These are phyloP conservation scores for Diarsia brunnea DNA, from an alignment of 2,888 invertebrate genomes.

Conservation along the genomic window DNA sequence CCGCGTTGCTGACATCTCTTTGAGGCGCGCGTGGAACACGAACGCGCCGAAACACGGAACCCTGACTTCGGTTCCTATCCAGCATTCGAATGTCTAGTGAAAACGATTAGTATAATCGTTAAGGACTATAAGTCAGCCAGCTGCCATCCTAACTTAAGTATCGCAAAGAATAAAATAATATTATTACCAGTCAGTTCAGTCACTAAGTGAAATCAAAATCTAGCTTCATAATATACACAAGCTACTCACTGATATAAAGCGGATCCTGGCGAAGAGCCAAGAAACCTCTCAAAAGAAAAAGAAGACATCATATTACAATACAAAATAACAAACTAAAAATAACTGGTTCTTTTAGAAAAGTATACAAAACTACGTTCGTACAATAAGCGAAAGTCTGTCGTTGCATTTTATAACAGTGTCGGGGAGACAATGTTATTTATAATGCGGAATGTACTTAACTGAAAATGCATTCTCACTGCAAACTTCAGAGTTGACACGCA, in stretches of 20 bases:
- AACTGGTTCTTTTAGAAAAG: constrained; percentile 35
- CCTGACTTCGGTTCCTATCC: no score
- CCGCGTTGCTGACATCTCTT: no score
- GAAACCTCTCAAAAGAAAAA: constrained; percentile 39
- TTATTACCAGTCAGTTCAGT: constrained; percentile 15
- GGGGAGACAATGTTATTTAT: constrained; percentile 61
- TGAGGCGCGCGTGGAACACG: no score
- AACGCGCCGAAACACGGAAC: no score
- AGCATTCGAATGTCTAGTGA: background rate
- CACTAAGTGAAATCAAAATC: constrained; percentile 46
- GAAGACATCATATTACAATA: constrained; percentile 53
- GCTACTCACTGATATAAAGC: constrained; percentile 39
- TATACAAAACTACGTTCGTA: constrained; percentile 33
- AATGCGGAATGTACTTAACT: constrained; percentile 59
- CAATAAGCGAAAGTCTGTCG: constrained; percentile 48
- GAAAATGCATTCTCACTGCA: constrained; percentile 58
- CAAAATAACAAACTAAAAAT: constrained; percentile 49
- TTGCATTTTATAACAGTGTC: constrained; percentile 51
- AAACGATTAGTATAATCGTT: background rate
- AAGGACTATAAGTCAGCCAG: background rate
- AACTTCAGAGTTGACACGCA: constrained; percentile 58
- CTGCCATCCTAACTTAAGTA: background rate
- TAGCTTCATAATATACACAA: constrained; percentile 36
- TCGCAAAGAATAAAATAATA: constrained; percentile 7
- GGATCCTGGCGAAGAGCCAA: constrained; percentile 42